Percentiles rank a stretch among this genome's conserved stretches.
phyloP scores from a whole-genome alignment of 1,140 invertebrate genomes.

The Scylla paramamosain region DNA sequence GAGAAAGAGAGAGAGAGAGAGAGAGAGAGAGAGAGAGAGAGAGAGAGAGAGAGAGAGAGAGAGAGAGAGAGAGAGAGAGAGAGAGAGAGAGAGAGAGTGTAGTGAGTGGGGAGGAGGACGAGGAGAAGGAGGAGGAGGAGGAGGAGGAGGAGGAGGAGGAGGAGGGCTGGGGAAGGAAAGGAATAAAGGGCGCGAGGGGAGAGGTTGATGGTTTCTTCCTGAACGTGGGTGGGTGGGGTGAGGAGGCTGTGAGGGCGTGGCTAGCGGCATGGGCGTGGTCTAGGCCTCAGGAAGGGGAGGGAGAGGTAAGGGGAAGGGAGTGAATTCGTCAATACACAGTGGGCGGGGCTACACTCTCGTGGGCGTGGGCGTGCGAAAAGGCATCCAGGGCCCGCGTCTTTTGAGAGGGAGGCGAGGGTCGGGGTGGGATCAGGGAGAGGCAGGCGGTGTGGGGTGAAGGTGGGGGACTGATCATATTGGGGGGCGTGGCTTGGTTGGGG shows the following conservation, averaged over 20 bases:
- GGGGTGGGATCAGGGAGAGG: not conserved
- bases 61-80: not conserved
- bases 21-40: no score
- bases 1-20: no score
- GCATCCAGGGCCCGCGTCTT: not conserved
- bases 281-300: not conserved
- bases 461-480: slow-evolving; percentile 28
- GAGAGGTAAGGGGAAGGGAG: not conserved
- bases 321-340: slow-evolving; percentile 5
- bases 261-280: not conserved
- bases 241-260: not conserved
- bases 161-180: not conserved
- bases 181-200: not conserved
- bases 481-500: slow-evolving; percentile 16
- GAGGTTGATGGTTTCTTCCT: slow-evolving; percentile 12
- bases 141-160: not conserved
- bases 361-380: not conserved
- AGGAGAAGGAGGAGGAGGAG: not conserved
- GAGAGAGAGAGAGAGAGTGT: not conserved
- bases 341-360: not conserved
- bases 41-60: no score
- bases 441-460: not conserved
- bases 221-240: not conserved
- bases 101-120: not conserved
- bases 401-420: not conserved